phyloP scores from a whole-genome alignment of 2,797 vertebrate species.

The Chrosomus eos region DNA sequence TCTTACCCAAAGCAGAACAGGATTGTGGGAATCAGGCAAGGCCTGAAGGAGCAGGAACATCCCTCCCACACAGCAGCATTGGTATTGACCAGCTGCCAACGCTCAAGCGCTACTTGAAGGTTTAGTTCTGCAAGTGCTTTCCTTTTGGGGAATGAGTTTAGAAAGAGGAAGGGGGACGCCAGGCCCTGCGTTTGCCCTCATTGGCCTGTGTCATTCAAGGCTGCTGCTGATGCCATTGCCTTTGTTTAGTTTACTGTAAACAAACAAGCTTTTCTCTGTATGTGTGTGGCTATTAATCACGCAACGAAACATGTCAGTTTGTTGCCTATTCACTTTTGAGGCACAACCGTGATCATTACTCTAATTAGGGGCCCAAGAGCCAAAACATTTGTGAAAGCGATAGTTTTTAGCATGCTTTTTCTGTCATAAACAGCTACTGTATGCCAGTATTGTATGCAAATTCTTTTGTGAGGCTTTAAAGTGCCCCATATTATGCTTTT shows the following conservation, averaged over 20 bases:
- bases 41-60: background rate
- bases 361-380: conserved; percentile 19
- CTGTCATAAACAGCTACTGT: background rate
- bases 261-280: conserved; percentile 68
- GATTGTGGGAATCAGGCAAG: conserved; percentile 35
- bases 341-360: conserved; percentile 1
- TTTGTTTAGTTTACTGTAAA: conserved; percentile 71
- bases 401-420: conserved; percentile 11
- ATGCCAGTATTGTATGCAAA: background rate
- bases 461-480: background rate
- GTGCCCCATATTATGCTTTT: background rate
- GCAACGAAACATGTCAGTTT: conserved; percentile 64
- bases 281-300: conserved; percentile 62
- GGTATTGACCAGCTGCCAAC: conserved; percentile 24
- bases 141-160: background rate
- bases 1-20: conserved; percentile 34
- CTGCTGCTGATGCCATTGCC: conserved; percentile 19
- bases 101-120: background rate
- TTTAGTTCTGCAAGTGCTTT: background rate
- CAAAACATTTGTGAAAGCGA: background rate
- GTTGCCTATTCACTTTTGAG: conserved; percentile 8
- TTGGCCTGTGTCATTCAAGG: conserved; percentile 18
- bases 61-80: background rate
- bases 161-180: conserved; percentile 32
- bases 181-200: conserved; percentile 25